phyloP scores from a whole-genome alignment of 92 coral and sea anemone species.

The Zoanthus solanderi region DNA sequence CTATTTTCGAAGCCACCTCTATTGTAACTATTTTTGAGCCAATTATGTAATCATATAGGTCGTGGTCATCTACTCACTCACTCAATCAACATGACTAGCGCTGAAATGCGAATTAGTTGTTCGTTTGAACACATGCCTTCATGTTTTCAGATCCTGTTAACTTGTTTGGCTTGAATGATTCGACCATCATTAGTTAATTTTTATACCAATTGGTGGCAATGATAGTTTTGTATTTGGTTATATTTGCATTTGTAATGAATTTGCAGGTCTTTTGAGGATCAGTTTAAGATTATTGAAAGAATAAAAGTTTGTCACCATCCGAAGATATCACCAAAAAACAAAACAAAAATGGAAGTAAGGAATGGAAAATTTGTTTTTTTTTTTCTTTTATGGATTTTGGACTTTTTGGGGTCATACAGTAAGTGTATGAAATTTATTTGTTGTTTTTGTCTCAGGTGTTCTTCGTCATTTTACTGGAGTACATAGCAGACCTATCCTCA shows the following conservation, averaged over 20 bases:
- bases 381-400: neutral
- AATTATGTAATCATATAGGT: too few relatives aligned
- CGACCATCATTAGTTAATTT: too few relatives aligned
- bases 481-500: conserved; percentile 70
- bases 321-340: conserved; percentile 88
- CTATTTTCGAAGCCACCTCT: too few relatives aligned
- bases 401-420: neutral
- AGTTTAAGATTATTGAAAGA: conserved; percentile 85
- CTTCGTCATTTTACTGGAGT: conserved; percentile 78
- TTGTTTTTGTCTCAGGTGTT: conserved; percentile 57
- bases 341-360: conserved; percentile 93
- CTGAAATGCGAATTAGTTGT: too few relatives aligned
- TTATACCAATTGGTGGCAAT: neutral
- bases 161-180: too few relatives aligned
- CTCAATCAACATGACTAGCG: too few relatives aligned
- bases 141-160: too few relatives aligned
- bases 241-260: neutral
- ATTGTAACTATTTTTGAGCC: too few relatives aligned
- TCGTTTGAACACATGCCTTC: too few relatives aligned
- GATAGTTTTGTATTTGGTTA: neutral
- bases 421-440: too few relatives aligned
- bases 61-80: too few relatives aligned
- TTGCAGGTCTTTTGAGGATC: conserved; percentile 76
- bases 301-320: conserved; percentile 96
- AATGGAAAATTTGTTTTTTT: neutral